phyloP scores from a whole-genome alignment of 2,797 vertebrate species.

The Ficedula albicollis region DNA sequence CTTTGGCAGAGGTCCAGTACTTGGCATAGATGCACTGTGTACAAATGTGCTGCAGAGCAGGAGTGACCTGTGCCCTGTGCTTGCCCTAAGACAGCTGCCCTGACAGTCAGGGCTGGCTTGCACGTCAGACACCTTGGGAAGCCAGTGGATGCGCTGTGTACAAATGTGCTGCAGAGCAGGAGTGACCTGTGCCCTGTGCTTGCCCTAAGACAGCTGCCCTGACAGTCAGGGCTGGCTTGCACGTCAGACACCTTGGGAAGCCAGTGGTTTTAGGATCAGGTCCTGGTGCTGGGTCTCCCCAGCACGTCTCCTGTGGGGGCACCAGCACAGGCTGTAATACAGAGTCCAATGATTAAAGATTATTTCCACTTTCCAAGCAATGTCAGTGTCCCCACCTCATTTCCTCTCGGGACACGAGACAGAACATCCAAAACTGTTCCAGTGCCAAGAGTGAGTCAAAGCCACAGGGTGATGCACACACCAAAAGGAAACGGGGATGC shows the following conservation, averaged over 20 bases:
- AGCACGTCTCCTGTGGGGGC: fast-evolving
- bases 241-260: background rate
- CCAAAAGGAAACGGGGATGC: background rate
- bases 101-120: background rate
- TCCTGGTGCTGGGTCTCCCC: background rate
- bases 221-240: background rate
- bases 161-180: background rate
- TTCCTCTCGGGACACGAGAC: background rate
- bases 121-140: background rate
- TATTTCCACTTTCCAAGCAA: background rate
- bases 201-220: fast-evolving
- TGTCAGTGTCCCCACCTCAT: background rate
- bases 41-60: background rate
- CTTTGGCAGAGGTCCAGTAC: background rate
- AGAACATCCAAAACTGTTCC: background rate
- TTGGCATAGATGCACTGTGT: background rate
- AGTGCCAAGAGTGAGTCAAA: background rate
- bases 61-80: background rate
- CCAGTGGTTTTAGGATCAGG: fast-evolving
- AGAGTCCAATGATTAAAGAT: background rate
- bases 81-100: fast-evolving
- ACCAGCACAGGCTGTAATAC: background rate
- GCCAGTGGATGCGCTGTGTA: fast-evolving
- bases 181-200: background rate
- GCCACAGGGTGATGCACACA: background rate